Base-by-base conservation (phyloP, 2,113 vertebrate species). In the Forbesichthys agassizii region DNA sequence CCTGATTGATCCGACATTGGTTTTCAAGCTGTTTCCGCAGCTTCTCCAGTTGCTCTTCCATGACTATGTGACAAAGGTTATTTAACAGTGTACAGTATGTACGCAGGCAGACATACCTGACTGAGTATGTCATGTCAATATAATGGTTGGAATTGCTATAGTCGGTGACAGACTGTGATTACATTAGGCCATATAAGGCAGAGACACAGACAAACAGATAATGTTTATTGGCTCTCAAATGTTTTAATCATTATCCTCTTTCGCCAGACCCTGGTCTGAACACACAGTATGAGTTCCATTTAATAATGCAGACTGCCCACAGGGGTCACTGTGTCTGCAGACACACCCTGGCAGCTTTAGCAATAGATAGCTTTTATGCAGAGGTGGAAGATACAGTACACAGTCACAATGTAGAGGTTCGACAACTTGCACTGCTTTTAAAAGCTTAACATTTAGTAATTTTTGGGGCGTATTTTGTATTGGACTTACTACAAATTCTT, bases 21-120 rank as follows among this genome's bases (percentile, higher is more conserved):
- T 91, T 91, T 69, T 92, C 90, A 33, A 94, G 83, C 85, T 90
- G 90, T 61, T 88, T 86, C 51, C 79, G 89, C 65, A 94, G 78
- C 6, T 93, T 88, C 71, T 91, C 87, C 9, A 94, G 11, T 74
- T 91, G 88, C 36, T 79, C 86, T 83, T 93, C 93, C 93, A 93
- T 93, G 75, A 13, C 88, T 89, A 13, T 6, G 33, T 61, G 8
- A 67, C 20, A 75, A 20, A 54, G 27, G 49, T 5, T 47, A 47
- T 68, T 9, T 59, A 52, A 56, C 36, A 8, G 53, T n/a, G 33
- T 16, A 47, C 61, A 54, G 33, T 48, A 42, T 16, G 16, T 20
- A 42, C 36, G 20, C 9, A 42, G 27, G 51, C 9, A 53, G 13
- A 12, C 2, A 18, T 59, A 61, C 14, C 27, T 27, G 27, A 27